Evolutionary conservation across 2,797 vertebrate species (phyloP), one percentile per base, ranked within the genome.

Genomic region (Eurystomus glaucurus): DNA sequence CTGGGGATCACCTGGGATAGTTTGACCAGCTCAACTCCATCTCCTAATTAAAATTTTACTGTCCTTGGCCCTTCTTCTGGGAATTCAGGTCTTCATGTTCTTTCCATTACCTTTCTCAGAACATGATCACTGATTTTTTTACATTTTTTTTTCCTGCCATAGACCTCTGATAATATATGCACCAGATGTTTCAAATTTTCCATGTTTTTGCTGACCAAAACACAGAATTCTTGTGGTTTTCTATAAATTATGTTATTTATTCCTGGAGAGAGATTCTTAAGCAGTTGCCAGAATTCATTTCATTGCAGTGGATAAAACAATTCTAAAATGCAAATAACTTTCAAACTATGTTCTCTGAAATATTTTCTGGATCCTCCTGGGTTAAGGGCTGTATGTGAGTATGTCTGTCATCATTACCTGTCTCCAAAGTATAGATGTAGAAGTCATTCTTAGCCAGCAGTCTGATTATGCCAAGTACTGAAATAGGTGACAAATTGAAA

Each of bases 401-500:
- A 71, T 75, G 82, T 78, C 57, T 93, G 71, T 86, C 62, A 71
- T 76, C 71, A 80, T 84, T 81, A 93, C 76, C 55, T 83, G 51
- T 78, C 48, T 92, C 52, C 65, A 90, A 93, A 93, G 20, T 22
- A 64, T 0, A 5, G 39, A 57, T 89, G 39, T 45, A 77, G 58
- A 86, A 93, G 37, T 62, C 5, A 6, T 35, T 70, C 50, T 86
- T 90, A 93, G 77, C 50, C 35, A 90, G 79, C 35, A 78, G 26
- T 60, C 70, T 90, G 74, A 75, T 92, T 71, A 76, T 70, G 80
- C 28, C 60, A 83, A 82, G 26, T 48, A 68, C 45, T 31, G 70
- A 90, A 91, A 88, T 14, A 80, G 68, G 11, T 82, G 58, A 75
- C 51, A 82, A 89, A 96, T 62, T 55, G 48, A 90, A 95, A 95